Conservation (phyloP, 2,888 invertebrate genomes). For the Erebia palarica region DNA sequence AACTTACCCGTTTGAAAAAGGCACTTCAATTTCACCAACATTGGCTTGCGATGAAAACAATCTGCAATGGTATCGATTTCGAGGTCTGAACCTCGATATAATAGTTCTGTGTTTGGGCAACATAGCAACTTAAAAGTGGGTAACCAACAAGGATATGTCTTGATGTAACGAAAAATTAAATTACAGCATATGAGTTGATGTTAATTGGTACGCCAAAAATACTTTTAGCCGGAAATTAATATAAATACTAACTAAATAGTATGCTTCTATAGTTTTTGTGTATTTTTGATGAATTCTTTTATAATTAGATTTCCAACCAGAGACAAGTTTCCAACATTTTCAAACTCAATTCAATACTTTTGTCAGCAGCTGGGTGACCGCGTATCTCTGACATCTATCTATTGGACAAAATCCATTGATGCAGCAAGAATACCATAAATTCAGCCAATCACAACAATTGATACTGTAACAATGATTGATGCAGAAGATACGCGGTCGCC, state of each 20-base stretch:
- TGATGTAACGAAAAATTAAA: not conserved
- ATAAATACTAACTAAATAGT: too few relatives aligned
- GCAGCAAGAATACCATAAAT: too few relatives aligned
- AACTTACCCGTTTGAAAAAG: conserved; percentile 84
- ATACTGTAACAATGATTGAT: too few relatives aligned
- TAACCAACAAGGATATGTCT: conserved; percentile 1
- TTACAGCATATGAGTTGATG: not conserved
- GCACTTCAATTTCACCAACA: conserved; percentile 71
- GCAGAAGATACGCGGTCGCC: too few relatives aligned
- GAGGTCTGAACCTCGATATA: conserved; percentile 56
- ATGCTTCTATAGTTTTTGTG: not conserved
- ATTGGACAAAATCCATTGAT: too few relatives aligned
- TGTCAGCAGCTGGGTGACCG: too few relatives aligned
- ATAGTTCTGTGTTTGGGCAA: conserved; percentile 56
- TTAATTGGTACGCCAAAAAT: not conserved
- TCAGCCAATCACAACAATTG: too few relatives aligned
- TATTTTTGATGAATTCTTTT: not conserved
- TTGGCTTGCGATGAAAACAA: conserved; percentile 54
- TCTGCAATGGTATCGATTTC: conserved; percentile 48
- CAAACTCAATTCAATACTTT: too few relatives aligned
- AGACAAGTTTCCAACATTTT: too few relatives aligned
- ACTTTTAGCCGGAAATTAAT: not conserved
- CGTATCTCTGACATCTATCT: too few relatives aligned
- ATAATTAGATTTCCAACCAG: too few relatives aligned
- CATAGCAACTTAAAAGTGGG: conserved; percentile 51